Conservation (phyloP, 2,113 vertebrate species). For the Anhinga anhinga region DNA sequence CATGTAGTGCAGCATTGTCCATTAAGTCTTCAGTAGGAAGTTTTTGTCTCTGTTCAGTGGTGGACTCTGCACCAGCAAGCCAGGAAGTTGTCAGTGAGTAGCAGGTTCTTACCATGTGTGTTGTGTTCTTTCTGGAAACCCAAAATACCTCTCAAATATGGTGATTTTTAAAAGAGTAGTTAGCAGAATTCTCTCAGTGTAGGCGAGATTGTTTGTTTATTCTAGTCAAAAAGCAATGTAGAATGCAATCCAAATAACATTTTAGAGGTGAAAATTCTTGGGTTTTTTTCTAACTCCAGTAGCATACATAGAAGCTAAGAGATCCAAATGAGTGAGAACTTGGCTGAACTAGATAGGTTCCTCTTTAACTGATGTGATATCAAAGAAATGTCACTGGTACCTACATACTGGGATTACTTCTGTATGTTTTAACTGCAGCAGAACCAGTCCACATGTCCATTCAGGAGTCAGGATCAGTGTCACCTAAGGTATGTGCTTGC, state of each 20-base stretch:
- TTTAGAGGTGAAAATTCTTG: not conserved
- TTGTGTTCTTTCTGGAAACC: not conserved
- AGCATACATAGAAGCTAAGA: not conserved
- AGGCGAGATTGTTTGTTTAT: not conserved
- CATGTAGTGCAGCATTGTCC: not conserved
- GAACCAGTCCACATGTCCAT: constrained; percentile 56
- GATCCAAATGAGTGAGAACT: not conserved
- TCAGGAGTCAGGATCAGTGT: constrained; percentile 58
- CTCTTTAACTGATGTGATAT: not conserved
- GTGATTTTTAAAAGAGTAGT: not conserved
- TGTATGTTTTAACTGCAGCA: constrained; percentile 28
- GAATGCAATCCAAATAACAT: not conserved
- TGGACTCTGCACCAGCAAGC: not conserved
- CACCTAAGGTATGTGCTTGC: constrained; percentile 54
- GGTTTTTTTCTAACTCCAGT: not conserved
- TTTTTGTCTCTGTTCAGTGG: not conserved
- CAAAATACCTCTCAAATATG: not conserved
- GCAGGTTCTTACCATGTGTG: not conserved
- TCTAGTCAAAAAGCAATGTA: not conserved
- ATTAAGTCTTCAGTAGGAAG: not conserved
- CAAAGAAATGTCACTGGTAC: not conserved
- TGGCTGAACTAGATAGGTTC: not conserved
- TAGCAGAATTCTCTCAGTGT: not conserved
- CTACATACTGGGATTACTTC: not conserved
- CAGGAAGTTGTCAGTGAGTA: not conserved